A percentile compares a stretch with the other conserved stretches of the same genome.
These are phyloP conservation scores for Luperina nickerlii DNA, from an alignment of 2,888 invertebrate species.

Conservation along the genomic window DNA sequence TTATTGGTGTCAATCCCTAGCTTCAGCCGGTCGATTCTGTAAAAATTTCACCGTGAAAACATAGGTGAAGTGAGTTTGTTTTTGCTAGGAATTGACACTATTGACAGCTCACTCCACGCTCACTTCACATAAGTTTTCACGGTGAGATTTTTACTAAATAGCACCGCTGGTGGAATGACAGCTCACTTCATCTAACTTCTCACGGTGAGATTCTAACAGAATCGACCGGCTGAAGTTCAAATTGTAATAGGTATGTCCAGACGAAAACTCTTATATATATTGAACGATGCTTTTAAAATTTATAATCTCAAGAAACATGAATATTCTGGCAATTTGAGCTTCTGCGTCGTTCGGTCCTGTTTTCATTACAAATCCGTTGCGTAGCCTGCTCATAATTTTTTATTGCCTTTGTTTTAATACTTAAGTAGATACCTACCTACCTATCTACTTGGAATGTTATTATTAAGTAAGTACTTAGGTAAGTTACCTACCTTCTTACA, in stretches of 20 bases:
- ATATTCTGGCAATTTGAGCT: constrained; percentile 22
- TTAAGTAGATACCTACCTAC: not conserved
- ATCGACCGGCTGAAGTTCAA: not conserved
- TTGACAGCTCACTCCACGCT: no score
- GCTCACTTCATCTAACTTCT: no score
- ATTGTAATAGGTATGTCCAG: not conserved
- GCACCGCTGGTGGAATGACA: no score
- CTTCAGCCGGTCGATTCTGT: no score
- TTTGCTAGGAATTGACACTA: no score
- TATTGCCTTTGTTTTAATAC: constrained; percentile 13
- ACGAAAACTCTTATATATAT: constrained; percentile 20
- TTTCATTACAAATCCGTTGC: constrained; percentile 34
- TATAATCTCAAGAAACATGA: constrained; percentile 28
- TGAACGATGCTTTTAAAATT: constrained; percentile 7
- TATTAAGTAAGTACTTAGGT: not conserved
- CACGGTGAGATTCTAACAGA: no score
- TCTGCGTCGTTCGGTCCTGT: constrained; percentile 18
- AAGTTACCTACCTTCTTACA: not conserved
- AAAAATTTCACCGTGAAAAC: no score
- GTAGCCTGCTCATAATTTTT: constrained; percentile 30
- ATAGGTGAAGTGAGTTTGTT: no score
- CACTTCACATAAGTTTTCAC: no score
- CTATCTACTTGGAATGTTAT: constrained; percentile 5
- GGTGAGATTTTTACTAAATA: no score
- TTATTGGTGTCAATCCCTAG: no score